Conservation (phyloP, 2,888 invertebrate species). For the Temnothorax ravouxi region DNA sequence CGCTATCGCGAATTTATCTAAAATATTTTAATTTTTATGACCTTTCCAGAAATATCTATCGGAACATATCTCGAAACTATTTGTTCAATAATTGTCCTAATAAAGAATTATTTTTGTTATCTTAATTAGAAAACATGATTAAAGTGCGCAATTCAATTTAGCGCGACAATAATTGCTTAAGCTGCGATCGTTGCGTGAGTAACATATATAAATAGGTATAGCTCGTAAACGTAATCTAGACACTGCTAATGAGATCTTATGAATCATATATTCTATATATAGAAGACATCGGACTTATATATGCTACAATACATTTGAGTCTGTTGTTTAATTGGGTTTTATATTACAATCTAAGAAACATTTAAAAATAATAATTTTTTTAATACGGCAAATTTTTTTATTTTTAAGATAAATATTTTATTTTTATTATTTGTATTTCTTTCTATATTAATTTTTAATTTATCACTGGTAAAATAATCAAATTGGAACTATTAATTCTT, state of each 20-base stretch:
- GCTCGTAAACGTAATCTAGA: constrained; percentile 12
- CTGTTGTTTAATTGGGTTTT: background rate
- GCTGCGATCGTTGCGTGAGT: constrained; percentile 6
- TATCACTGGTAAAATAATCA: background rate
- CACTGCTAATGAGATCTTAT: constrained; percentile 22
- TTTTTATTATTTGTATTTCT: background rate
- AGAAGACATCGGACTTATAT: background rate
- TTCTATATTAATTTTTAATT: background rate
- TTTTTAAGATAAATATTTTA: background rate
- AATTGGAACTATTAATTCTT: background rate
- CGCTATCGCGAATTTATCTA: background rate
- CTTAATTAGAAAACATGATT: constrained; percentile 11
- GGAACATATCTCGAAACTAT: background rate
- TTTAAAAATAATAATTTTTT: background rate
- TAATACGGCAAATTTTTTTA: background rate
- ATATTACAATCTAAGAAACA: background rate
- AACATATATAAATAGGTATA: constrained; percentile 18
- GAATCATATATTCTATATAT: constrained; percentile 30
- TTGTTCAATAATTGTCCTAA: background rate
- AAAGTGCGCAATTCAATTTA: background rate
- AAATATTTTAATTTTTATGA: background rate
- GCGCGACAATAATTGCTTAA: background rate
- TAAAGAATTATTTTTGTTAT: background rate
- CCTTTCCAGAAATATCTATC: background rate
- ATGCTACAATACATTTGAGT: background rate